A percentile compares a stretch with the other conserved stretches of the same genome.
These are phyloP conservation scores for Drosophila birchii DNA, from an alignment of 2,888 invertebrate species.

Conservation along the genomic window DNA sequence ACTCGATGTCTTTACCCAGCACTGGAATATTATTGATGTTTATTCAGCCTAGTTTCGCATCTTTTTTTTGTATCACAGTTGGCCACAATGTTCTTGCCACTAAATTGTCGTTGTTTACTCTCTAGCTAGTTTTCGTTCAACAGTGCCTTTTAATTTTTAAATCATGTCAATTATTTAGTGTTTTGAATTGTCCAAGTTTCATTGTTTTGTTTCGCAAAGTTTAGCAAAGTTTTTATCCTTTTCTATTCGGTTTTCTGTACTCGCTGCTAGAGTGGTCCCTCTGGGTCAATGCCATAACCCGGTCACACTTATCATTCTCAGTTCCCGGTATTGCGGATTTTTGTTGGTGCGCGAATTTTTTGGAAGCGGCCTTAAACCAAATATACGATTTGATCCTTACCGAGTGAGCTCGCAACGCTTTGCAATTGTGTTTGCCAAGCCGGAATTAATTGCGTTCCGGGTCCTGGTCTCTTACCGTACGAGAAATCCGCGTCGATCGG, in stretches of 20 bases:
- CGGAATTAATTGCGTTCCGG: not conserved
- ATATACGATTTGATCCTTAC: constrained; percentile 22
- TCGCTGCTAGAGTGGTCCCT: not conserved
- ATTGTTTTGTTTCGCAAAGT: too few species aligned
- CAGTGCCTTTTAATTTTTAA: too few species aligned
- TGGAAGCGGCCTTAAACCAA: not conserved
- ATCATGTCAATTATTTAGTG: too few species aligned
- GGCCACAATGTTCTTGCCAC: too few species aligned
- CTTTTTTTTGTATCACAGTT: too few species aligned
- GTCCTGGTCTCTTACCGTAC: constrained; percentile 3
- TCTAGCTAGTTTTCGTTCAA: too few species aligned
- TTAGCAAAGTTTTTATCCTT: too few species aligned
- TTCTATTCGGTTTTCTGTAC: too few species aligned
- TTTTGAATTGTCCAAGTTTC: too few species aligned
- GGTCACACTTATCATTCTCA: constrained; percentile 6
- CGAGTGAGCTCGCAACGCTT: not conserved
- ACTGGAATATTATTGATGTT: not conserved
- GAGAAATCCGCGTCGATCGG: constrained; percentile 11
- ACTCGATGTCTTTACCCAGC: not conserved
- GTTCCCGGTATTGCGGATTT: constrained; percentile 30
- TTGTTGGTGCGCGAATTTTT: constrained; percentile 12
- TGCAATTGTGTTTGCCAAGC: not conserved
- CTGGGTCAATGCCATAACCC: not conserved
- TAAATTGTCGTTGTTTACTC: too few species aligned
- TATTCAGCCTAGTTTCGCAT: not conserved